Evolutionary conservation across 2,888 invertebrate genomes (phyloP).

Genomic region (Abscondita cerata): DNA sequence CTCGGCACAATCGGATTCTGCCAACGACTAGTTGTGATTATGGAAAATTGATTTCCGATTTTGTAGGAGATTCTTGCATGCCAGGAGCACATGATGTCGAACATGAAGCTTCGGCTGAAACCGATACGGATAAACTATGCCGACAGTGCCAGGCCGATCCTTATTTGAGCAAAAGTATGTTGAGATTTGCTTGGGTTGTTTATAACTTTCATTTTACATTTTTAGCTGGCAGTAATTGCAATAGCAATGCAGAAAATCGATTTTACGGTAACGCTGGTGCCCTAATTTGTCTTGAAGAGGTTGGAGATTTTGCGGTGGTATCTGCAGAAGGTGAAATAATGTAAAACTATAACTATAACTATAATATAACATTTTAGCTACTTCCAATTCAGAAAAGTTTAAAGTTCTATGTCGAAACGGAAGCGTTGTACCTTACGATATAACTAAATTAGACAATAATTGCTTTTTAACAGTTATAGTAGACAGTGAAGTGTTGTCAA

Average conservation of each 20-base stretch:
- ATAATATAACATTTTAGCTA: too few species aligned
- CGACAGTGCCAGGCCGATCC: slow-evolving; percentile 43
- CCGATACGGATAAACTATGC: slow-evolving; percentile 51
- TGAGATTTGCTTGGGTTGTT: background rate
- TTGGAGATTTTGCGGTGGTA: slow-evolving; percentile 68
- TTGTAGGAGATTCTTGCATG: slow-evolving; percentile 67
- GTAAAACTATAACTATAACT: too few species aligned
- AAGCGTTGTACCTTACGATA: slow-evolving; percentile 60
- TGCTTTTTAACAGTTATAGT: slow-evolving; percentile 67
- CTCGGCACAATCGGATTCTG: slow-evolving; percentile 61
- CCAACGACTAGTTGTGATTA: slow-evolving; percentile 64
- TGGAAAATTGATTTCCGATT: slow-evolving; percentile 62
- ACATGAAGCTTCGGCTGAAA: slow-evolving; percentile 55
- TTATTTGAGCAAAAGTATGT: slow-evolving; percentile 18
- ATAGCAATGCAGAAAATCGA: slow-evolving; percentile 61
- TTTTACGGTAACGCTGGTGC: slow-evolving; percentile 70
- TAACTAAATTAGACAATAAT: slow-evolving; percentile 61
- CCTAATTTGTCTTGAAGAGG: slow-evolving; percentile 63
- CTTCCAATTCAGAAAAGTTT: slow-evolving; percentile 53
- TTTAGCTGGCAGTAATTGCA: slow-evolving; percentile 54
- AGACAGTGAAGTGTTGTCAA: slow-evolving; percentile 67
- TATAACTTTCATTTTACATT: slow-evolving; percentile 10
- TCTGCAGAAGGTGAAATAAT: slow-evolving; percentile 44
- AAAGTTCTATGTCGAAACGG: slow-evolving; percentile 69
- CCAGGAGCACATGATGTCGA: slow-evolving; percentile 65